Evolutionary conservation across 2,797 vertebrate species (phyloP), one percentile per base, ranked within the genome.

Genomic region (Megalops cyprinoides): DNA sequence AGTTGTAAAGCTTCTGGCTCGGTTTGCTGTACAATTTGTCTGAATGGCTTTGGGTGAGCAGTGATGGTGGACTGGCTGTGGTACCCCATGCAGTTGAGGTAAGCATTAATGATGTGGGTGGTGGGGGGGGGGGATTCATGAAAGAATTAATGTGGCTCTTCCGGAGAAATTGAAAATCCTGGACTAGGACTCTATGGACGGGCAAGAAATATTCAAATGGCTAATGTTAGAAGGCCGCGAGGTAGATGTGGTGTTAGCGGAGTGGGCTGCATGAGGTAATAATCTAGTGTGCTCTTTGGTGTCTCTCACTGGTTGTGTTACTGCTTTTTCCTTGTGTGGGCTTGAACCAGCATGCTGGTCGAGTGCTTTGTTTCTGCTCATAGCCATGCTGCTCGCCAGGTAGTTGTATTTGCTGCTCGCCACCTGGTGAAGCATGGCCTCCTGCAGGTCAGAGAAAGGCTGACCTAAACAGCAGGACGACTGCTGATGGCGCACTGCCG

Each of bases 251-350:
- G 97, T 97, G 98, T 98, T 98, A 98, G 98, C 97, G 97, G 98
- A 97, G 98, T 97, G 99, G 97, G 98, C 97, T 97, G 98, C 99
- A 97, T 99, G 98, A 99, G 98, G 98, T 99, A 99, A 99, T 99
- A 99, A 98, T 99, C 98, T 99, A 98, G 98, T 97, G 99, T 99
- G 98, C 98, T 99, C 98, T 99, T 99, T 99, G 98, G 98, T 98
- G 98, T 99, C 99, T 99, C 98, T 99, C 98, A 99, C 99, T 99
- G 98, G 98, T 99, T 99, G 97, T 99, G 98, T 99, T 98, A 99
- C 99, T 99, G 98, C 99, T 99, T 99, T 99, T 97, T 99, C 97
- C 98, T 99, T 99, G 98, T 99, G 98, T 97, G 98, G 98, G 98
- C 98, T 98, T 95, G 97, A 99, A 97, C 98, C 97, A 94, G 99